A percentile compares a stretch with the other conserved stretches of the same genome.
Conservation (phyloP, 2,888 invertebrate species). For the Chamaedrilus cognettii region DNA sequence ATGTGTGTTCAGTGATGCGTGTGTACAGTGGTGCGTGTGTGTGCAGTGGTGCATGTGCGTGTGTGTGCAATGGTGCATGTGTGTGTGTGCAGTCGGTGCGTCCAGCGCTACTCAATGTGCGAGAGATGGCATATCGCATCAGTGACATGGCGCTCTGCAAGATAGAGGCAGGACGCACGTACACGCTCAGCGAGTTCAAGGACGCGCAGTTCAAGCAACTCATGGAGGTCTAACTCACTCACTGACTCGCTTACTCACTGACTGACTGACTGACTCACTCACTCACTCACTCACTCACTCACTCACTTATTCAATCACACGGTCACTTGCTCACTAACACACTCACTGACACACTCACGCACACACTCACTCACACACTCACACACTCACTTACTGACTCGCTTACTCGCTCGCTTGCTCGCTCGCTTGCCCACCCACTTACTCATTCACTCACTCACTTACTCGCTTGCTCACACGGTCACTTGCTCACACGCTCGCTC, state of each 20-base stretch:
- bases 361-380: conserved; percentile 27
- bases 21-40: neutral
- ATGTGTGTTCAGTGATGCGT: neutral
- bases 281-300: conserved; percentile 1
- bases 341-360: conserved; percentile 10
- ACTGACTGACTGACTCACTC: neutral
- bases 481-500: too few species aligned
- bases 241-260: neutral
- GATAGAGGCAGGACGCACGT: conserved; percentile 58
- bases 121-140: conserved; percentile 62
- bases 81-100: conserved; percentile 64
- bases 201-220: conserved; percentile 58
- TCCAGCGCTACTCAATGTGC: conserved; percentile 72
- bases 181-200: conserved; percentile 56
- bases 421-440: too few species aligned
- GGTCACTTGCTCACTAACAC: too few species aligned
- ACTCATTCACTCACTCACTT: too few species aligned
- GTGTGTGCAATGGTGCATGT: conserved; percentile 2
- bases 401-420: too few species aligned
- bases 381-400: conserved; percentile 26
- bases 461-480: conserved; percentile 28
- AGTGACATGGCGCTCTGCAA: conserved; percentile 61
- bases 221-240: conserved; percentile 46
- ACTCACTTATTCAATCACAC: conserved; percentile 9
- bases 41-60: too few species aligned